Evolutionary conservation across 2,113 vertebrate genomes (phyloP).

Genomic region (Saccopteryx bilineata): DNA sequence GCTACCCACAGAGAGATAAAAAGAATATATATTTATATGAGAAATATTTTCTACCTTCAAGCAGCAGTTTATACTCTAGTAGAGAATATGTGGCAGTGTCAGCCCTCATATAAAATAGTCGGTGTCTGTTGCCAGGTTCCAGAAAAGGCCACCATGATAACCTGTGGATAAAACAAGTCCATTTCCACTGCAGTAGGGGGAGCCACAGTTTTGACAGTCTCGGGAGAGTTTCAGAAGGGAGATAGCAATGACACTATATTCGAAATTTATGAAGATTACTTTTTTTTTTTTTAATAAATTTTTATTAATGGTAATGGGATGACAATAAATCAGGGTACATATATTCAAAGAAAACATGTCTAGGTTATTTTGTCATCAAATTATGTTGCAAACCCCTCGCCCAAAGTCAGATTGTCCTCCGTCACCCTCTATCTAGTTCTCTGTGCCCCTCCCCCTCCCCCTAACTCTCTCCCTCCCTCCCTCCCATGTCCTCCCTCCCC

Average conservation of each 20-base stretch:
- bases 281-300: constrained; percentile 47
- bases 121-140: background rate
- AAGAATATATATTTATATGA: background rate
- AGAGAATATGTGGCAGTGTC: background rate
- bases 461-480: too few species aligned
- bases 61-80: background rate
- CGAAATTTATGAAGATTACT: background rate
- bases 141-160: background rate
- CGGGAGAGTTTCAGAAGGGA: background rate
- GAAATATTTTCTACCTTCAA: background rate
- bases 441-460: too few species aligned
- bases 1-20: background rate
- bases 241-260: background rate
- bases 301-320: too few species aligned
- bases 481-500: too few species aligned
- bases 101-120: background rate
- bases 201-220: background rate
- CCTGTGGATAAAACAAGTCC: background rate
- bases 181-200: background rate
- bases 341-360: too few species aligned
- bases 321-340: too few species aligned
- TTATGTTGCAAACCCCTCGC: too few species aligned
- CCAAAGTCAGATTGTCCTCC: too few species aligned
- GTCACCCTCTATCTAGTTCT: too few species aligned
- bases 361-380: too few species aligned